A percentile compares a stretch with the other conserved stretches of the same genome.
Conservation (phyloP, 2,113 vertebrate genomes). For the Poecile atricapillus region DNA sequence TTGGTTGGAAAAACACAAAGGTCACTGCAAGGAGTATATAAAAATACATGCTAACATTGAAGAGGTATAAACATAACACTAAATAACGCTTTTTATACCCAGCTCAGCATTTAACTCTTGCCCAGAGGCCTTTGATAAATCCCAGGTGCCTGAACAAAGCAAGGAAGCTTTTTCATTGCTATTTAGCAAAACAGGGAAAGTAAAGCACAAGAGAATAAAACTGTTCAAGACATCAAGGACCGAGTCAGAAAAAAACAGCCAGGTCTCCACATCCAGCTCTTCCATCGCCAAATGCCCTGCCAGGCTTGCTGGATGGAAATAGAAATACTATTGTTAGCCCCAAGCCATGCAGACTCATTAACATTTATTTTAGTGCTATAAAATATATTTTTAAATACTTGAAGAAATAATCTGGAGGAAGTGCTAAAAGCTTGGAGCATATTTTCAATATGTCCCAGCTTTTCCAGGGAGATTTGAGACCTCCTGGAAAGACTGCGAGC, state of each 20-base stretch:
- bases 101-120: neutral
- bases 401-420: conserved; percentile 48
- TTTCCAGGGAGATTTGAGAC: neutral
- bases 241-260: neutral
- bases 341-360: conserved; percentile 6
- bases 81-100: neutral
- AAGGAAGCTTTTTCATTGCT: neutral
- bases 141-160: neutral
- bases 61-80: neutral
- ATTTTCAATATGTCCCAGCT: neutral
- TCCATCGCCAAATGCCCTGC: neutral
- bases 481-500: neutral
- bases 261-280: neutral
- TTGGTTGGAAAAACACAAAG: neutral
- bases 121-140: neutral
- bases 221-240: conserved; percentile 9
- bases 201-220: neutral
- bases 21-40: neutral
- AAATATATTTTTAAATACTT: conserved; percentile 44
- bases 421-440: neutral
- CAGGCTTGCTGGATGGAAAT: neutral
- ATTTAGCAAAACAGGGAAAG: neutral
- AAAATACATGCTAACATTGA: neutral
- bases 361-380: conserved; percentile 14
- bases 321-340: conserved; percentile 29